A percentile compares a stretch with the other conserved stretches of the same genome.
Conservation (phyloP, 2,113 vertebrate genomes). For the Tyto alba region DNA sequence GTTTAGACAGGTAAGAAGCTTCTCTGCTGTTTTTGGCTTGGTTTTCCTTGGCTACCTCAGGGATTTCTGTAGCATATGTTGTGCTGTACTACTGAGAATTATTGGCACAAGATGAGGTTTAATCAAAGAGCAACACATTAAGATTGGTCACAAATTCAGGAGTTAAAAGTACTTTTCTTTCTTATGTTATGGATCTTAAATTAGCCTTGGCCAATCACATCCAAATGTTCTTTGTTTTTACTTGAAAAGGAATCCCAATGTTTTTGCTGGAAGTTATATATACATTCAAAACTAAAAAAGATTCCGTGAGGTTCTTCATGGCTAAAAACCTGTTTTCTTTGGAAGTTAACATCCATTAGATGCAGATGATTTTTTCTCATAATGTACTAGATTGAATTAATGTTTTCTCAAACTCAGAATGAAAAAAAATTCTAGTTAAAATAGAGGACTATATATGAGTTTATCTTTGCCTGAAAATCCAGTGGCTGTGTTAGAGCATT, state of each 20-base stretch:
- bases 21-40: not conserved
- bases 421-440: not conserved
- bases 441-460: accelerated
- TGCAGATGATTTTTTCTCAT: not conserved
- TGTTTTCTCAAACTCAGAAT: not conserved
- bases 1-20: conserved; percentile 73
- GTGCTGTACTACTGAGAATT: not conserved
- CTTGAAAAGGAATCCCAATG: not conserved
- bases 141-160: not conserved
- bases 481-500: not conserved
- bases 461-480: not conserved
- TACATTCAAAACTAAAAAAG: not conserved
- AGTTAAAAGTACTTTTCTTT: not conserved
- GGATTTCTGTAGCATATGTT: not conserved
- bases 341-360: not conserved
- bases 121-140: not conserved
- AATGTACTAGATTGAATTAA: not conserved
- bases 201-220: not conserved
- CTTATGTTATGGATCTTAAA: not conserved
- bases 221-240: not conserved
- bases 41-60: not conserved
- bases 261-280: not conserved
- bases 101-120: not conserved
- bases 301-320: not conserved
- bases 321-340: not conserved